Conservation (phyloP, 2,113 vertebrate genomes). For the Stigmatopora nigra region DNA sequence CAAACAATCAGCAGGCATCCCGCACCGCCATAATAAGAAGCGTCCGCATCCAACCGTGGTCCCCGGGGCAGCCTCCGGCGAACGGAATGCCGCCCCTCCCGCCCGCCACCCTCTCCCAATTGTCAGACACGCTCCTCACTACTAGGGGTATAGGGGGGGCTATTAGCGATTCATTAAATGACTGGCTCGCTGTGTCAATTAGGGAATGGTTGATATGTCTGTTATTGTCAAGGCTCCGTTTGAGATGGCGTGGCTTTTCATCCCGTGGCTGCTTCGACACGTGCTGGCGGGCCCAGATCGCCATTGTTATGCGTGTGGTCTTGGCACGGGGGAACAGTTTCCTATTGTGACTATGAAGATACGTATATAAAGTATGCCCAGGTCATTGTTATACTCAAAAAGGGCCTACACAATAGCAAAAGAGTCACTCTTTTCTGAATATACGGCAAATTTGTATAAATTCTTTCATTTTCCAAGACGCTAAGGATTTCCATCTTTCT, state of each 20-base stretch:
- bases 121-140: slow-evolving; percentile 49
- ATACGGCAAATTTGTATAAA: no score
- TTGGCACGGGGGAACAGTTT: neutral
- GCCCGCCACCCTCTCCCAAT: no score
- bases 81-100: slow-evolving; percentile 58
- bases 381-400: neutral
- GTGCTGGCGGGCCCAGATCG: slow-evolving; percentile 20
- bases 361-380: neutral
- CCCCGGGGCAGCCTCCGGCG: slow-evolving; percentile 45
- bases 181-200: slow-evolving; percentile 64
- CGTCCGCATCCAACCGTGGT: slow-evolving; percentile 42
- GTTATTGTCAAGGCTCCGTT: slow-evolving; percentile 52
- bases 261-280: slow-evolving; percentile 33
- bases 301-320: slow-evolving; percentile 15
- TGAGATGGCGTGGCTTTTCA: slow-evolving; percentile 50
- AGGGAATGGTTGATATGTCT: slow-evolving; percentile 68
- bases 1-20: slow-evolving; percentile 58
- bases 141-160: slow-evolving; percentile 41
- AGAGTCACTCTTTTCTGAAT: no score
- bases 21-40: slow-evolving; percentile 55
- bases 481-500: no score
- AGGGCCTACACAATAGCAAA: no score
- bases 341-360: slow-evolving; percentile 9
- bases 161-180: slow-evolving; percentile 66
- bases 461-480: no score